phyloP scores from a whole-genome alignment of 2,113 vertebrate species.

The Pampusana beccarii region DNA sequence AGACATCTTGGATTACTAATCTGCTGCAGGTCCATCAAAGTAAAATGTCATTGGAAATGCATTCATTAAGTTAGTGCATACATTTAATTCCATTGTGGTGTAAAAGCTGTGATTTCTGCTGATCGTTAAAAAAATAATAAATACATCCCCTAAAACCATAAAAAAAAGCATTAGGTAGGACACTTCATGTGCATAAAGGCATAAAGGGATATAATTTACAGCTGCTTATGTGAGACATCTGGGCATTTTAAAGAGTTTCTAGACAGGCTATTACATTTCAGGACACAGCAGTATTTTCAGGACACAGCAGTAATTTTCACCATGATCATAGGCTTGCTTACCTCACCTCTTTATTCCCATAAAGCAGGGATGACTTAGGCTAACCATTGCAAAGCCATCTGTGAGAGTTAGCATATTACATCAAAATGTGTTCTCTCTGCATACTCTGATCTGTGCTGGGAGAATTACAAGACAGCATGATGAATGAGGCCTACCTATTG shows the following conservation, averaged over 20 bases:
- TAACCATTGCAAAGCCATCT: neutral
- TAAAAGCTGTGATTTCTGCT: conserved; percentile 1
- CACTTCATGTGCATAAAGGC: neutral
- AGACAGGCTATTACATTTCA: neutral
- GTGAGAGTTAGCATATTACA: neutral
- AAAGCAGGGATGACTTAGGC: neutral
- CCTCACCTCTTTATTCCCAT: neutral
- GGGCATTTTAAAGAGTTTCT: neutral
- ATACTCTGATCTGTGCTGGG: neutral
- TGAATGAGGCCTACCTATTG: neutral
- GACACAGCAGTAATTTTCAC: neutral
- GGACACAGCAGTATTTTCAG: neutral
- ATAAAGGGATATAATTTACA: neutral
- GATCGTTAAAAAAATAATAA: neutral
- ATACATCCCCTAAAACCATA: neutral
- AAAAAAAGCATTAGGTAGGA: neutral
- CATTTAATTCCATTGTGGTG: neutral
- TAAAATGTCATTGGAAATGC: conserved; percentile 23
- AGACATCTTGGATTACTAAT: conserved; percentile 33
- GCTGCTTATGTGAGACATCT: neutral
- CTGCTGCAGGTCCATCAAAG: conserved; percentile 29
- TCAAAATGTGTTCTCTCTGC: neutral
- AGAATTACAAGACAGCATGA: neutral
- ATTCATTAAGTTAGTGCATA: neutral
- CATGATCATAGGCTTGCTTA: neutral